Evolutionary conservation across 2,888 invertebrate genomes (phyloP).

Genomic region (Drosophila subsilvestris): DNA sequence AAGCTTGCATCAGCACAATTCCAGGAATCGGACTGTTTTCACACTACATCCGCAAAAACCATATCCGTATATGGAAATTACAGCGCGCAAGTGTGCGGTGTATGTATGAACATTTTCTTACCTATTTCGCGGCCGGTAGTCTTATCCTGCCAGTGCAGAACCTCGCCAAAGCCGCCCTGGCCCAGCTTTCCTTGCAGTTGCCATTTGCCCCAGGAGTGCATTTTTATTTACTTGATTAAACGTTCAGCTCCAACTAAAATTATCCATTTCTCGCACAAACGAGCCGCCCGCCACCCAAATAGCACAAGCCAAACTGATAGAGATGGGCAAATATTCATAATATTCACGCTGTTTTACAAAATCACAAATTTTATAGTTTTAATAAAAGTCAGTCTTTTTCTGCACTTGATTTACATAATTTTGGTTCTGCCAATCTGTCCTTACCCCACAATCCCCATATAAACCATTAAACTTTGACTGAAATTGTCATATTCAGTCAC

Average conservation of each 20-base stretch:
- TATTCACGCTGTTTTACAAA: not conserved
- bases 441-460: not conserved
- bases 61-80: slow-evolving; percentile 9
- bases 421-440: not conserved
- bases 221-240: not conserved
- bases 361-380: not conserved
- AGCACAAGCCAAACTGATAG: slow-evolving; percentile 10
- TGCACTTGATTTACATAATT: not conserved
- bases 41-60: not conserved
- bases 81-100: not conserved
- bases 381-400: not conserved
- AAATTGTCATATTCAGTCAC: not conserved
- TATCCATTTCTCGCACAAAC: slow-evolving; percentile 14
- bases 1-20: slow-evolving; percentile 43
- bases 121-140: slow-evolving; percentile 87
- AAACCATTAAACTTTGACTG: too few species aligned
- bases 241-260: not conserved
- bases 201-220: slow-evolving; percentile 64
- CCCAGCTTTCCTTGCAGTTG: slow-evolving; percentile 87
- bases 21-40: slow-evolving; percentile 26
- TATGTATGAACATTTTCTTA: slow-evolving; percentile 63
- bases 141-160: slow-evolving; percentile 88
- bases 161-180: slow-evolving; percentile 90
- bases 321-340: slow-evolving; percentile 1
- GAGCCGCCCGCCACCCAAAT: too few species aligned